Evolutionary conservation across 2,797 vertebrate genomes (phyloP).

Genomic region (Sebastolobus altivelis): DNA sequence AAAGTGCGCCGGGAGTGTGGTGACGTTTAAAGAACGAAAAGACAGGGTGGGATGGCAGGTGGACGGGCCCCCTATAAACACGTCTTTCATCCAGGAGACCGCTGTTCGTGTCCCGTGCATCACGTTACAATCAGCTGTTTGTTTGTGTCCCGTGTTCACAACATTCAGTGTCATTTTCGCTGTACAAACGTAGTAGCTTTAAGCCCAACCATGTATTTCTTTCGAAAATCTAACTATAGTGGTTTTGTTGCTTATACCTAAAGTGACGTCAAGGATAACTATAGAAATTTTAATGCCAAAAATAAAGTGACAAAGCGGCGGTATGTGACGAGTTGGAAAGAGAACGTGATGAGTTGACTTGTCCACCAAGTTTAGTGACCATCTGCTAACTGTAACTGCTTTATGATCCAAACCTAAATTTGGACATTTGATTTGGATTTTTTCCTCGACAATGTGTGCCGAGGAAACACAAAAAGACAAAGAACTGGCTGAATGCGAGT

Average conservation of each 20-base stretch:
- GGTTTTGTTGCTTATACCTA: neutral
- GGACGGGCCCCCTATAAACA: neutral
- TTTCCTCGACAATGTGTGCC: neutral
- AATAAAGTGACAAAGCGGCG: too few species aligned
- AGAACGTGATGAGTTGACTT: neutral
- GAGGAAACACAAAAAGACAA: constrained; percentile 2
- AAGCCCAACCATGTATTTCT: neutral
- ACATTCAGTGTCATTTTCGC: too few species aligned
- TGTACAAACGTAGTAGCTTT: neutral
- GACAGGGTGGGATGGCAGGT: neutral
- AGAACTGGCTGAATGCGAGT: neutral
- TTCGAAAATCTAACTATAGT: neutral
- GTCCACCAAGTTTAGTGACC: neutral
- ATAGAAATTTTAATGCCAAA: too few species aligned
- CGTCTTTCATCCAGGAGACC: neutral
- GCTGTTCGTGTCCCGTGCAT: neutral
- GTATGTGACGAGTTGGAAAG: neutral
- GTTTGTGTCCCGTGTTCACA: neutral
- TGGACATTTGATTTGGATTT: neutral
- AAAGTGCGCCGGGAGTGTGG: neutral
- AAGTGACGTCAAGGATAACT: neutral
- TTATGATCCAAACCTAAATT: constrained; percentile 24
- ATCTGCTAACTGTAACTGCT: constrained; percentile 16
- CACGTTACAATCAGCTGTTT: too few species aligned
- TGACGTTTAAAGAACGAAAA: neutral